Evolutionary conservation across 2,113 vertebrate species (phyloP), one percentile per base, ranked within the genome.

Genomic region (Heterotis niloticus): DNA sequence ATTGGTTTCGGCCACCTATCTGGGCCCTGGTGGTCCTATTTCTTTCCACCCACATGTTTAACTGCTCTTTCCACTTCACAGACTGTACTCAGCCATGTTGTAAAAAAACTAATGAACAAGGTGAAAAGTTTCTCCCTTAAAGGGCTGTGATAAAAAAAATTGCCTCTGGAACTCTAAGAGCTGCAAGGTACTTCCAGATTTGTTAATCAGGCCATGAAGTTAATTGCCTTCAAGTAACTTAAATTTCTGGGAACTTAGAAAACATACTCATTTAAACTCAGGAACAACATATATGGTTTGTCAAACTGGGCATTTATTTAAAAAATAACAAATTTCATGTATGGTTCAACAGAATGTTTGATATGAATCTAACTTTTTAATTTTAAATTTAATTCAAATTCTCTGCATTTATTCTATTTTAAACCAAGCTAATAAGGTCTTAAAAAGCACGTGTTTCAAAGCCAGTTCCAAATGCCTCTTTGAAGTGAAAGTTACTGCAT

Each of bases 331-430:
- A 34, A 51, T 7, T 7, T 7, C 2, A 44, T 44, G 2, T 44
- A 44, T 44, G 34, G 59, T 34, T 64, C 29, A 51, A 51, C 24
- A 44, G 14, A n/a, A n/a, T n/a, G n/a, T n/a, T n/a, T 0, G 57
- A 29, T 75, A 28, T 29, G n/a, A 18, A 59, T 14, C 10, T 28
- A 10, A n/a, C 29, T 76, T 23, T 44, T 64, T 5, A 23, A 44
- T 65, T 76, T 11, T 65, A 34, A 60, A 76, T 34, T 74, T 24
- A 74, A 59, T 74, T 74, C 52, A 59, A 0, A 24, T 74, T 59
- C 9, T 12, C 69, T 71, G 51, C 69, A 52, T 74, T 24, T n/a
- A 5, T 74, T 74, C 26, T 57, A 74, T 28, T 16, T 74, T 74
- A 60, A 26, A 24, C 54, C 28, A 52, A 59, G 54, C 52, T 54